A percentile compares a stretch with the other conserved stretches of the same genome.
These are phyloP conservation scores for Amblyraja radiata DNA, from an alignment of 2,797 vertebrate species.

Conservation along the genomic window DNA sequence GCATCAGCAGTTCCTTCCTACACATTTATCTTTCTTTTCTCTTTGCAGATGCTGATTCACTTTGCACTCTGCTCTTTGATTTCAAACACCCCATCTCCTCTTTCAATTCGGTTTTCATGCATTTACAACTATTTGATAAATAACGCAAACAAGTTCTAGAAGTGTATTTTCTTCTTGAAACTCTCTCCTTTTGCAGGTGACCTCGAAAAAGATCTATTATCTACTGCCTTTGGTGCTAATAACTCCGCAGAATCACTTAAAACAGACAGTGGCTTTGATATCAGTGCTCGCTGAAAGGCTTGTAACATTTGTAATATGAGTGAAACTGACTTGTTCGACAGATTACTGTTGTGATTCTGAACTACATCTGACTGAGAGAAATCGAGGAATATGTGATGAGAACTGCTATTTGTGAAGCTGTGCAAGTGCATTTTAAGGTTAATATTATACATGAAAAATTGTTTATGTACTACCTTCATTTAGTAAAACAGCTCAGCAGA, in stretches of 20 bases:
- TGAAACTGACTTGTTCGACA: neutral
- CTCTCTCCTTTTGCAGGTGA: neutral
- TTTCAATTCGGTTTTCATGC: neutral
- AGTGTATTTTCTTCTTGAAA: neutral
- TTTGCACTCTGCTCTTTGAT: too few relatives aligned
- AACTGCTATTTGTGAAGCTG: neutral
- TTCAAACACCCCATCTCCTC: neutral
- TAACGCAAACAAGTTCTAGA: neutral
- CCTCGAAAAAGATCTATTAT: neutral
- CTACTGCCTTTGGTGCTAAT: neutral
- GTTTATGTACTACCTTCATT: neutral
- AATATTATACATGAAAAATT: neutral
- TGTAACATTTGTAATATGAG: slow-evolving; percentile 11
- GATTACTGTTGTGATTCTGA: slow-evolving; percentile 12
- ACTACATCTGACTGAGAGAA: neutral
- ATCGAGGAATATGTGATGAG: neutral
- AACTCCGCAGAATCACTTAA: neutral
- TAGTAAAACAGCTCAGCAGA: slow-evolving; percentile 5
- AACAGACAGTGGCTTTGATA: neutral
- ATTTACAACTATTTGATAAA: neutral
- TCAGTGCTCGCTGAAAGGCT: neutral
- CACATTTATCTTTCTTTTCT: neutral
- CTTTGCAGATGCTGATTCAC: neutral
- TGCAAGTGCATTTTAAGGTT: neutral
- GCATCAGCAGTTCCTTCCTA: too few relatives aligned